Evolutionary conservation across 2,888 invertebrate genomes (phyloP).

Genomic region (Drosophila pegasa): DNA sequence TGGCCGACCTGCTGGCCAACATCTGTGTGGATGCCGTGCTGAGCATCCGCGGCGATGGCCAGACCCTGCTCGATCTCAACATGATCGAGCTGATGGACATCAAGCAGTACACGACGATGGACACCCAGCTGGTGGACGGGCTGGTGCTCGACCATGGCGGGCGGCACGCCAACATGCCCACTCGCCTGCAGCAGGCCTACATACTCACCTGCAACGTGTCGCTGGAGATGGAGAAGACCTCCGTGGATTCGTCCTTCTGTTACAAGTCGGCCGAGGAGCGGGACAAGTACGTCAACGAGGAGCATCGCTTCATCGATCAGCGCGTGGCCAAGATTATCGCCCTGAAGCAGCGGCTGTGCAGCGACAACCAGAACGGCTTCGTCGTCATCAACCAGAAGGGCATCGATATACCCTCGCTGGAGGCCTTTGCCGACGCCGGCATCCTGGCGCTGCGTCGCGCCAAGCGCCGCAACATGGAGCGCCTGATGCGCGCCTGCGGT

Average conservation of each 20-base stretch:
- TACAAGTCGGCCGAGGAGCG: conserved; percentile 98
- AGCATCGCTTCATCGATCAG: conserved; percentile 97
- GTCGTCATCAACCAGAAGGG: conserved; percentile 99
- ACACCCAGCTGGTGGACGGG: conserved; percentile 92
- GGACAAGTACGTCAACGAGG: conserved; percentile 96
- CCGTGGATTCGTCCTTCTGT: conserved; percentile 97
- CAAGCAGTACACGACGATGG: conserved; percentile 94
- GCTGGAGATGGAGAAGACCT: conserved; percentile 99
- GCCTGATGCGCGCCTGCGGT: conserved; percentile 96
- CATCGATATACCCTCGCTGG: conserved; percentile 98
- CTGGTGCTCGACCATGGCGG: conserved; percentile 98
- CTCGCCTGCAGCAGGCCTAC: conserved; percentile 94
- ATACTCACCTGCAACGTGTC: conserved; percentile 99
- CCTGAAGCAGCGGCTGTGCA: conserved; percentile 95
- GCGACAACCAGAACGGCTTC: conserved; percentile 93
- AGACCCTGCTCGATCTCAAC: conserved; percentile 92
- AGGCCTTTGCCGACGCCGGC: conserved; percentile 97
- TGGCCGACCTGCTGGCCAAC: conserved; percentile 94
- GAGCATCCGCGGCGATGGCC: conserved; percentile 87
- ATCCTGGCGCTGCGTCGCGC: conserved; percentile 97
- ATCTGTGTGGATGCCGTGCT: conserved; percentile 97
- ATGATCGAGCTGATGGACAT: conserved; percentile 99
- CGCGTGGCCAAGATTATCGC: conserved; percentile 96
- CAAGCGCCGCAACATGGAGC: conserved; percentile 99
- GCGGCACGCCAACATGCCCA: conserved; percentile 99